These are phyloP conservation scores for Morone saxatilis DNA, from an alignment of 2,113 vertebrate genomes.

Conservation along the genomic window DNA sequence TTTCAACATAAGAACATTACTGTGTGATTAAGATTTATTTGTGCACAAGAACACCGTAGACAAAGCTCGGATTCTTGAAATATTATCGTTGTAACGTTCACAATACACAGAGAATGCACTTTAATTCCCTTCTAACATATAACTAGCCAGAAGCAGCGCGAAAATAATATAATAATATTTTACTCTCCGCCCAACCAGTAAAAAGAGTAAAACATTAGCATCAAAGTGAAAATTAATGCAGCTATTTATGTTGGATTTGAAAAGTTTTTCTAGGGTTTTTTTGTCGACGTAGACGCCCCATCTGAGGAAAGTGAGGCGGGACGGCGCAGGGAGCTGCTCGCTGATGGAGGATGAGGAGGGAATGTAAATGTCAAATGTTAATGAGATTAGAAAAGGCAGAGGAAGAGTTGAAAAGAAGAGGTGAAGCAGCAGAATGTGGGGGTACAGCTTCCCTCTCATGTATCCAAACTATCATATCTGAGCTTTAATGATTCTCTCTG, in stretches of 20 bases:
- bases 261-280: conserved; percentile 21
- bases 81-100: background rate
- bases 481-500: conserved; percentile 75
- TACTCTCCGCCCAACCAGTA: background rate
- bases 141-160: background rate
- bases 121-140: too few relatives aligned
- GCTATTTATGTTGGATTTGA: background rate
- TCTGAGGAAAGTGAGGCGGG: background rate
- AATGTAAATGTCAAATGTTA: conserved; percentile 73
- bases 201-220: background rate
- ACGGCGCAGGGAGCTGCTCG: conserved; percentile 11
- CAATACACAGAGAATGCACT: background rate
- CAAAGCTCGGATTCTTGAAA: background rate
- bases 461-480: conserved; percentile 59
- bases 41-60: too few relatives aligned
- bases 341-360: conserved; percentile 34
- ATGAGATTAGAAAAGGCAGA: conserved; percentile 68
- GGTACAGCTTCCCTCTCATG: conserved; percentile 67
- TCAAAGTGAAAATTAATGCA: conserved; percentile 11
- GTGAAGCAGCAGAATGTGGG: conserved; percentile 55
- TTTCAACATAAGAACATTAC: too few relatives aligned
- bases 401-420: conserved; percentile 59
- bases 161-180: background rate
- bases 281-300: background rate
- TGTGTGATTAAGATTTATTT: too few relatives aligned